A percentile compares a stretch with the other conserved stretches of the same genome.
These are phyloP conservation scores for Desmodus rotundus DNA, from an alignment of 2,113 vertebrate species.

Conservation along the genomic window DNA sequence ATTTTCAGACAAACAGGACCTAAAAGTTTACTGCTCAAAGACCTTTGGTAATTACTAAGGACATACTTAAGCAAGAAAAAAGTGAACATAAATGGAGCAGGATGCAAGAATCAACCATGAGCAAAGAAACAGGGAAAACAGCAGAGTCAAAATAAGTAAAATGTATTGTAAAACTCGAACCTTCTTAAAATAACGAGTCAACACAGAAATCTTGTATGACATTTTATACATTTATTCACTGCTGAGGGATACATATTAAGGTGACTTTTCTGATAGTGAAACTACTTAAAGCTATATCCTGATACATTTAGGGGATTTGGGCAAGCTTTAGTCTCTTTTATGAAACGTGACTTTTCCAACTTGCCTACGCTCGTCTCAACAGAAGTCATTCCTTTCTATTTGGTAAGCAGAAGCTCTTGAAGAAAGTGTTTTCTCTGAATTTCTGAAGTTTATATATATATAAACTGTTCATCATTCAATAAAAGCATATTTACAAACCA, in stretches of 20 bases:
- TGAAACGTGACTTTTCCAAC: neutral
- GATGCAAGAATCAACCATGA: neutral
- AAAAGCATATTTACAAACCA: neutral
- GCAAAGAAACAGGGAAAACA: neutral
- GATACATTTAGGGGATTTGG: neutral
- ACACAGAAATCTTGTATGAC: neutral
- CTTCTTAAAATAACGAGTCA: constrained; percentile 11
- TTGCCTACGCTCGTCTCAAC: neutral
- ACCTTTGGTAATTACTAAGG: neutral
- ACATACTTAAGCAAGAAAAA: neutral
- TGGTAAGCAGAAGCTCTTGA: constrained; percentile 15
- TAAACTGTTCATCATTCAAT: neutral
- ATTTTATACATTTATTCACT: constrained; percentile 30
- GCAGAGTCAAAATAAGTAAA: neutral
- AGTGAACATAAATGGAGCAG: neutral
- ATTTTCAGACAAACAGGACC: neutral
- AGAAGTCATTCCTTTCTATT: neutral
- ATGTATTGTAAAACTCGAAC: neutral
- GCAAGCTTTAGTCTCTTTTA: neutral
- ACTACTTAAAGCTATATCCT: neutral
- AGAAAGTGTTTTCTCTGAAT: neutral
- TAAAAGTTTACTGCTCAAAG: neutral
- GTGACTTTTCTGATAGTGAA: neutral
- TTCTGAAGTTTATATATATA: constrained; percentile 2
- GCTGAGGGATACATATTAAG: constrained; percentile 8